Conservation (phyloP, 2,888 invertebrate species). For the Chalcis sispes region DNA sequence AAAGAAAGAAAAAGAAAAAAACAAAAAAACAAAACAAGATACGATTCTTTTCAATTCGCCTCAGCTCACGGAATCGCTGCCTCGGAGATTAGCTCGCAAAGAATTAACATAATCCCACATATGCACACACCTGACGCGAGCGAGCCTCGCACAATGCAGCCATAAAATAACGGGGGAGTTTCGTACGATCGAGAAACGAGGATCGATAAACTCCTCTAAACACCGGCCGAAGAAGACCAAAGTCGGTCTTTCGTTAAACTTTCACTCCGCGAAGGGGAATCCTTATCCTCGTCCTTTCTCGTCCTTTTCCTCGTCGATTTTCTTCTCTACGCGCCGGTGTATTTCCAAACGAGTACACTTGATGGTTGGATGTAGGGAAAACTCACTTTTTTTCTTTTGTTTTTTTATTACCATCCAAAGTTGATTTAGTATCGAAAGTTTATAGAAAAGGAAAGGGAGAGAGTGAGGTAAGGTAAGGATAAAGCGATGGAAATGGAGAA, state of each 20-base stretch:
- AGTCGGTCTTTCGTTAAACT: slow-evolving; percentile 16
- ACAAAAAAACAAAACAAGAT: slow-evolving; percentile 16
- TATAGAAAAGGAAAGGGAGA: neutral
- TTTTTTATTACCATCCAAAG: too few species aligned
- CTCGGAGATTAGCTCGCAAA: neutral
- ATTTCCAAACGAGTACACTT: slow-evolving; percentile 2
- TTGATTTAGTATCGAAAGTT: slow-evolving; percentile 53
- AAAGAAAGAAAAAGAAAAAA: too few species aligned
- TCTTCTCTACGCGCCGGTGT: neutral
- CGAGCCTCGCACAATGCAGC: slow-evolving; percentile 43
- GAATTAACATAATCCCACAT: slow-evolving; percentile 44
- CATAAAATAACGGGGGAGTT: slow-evolving; percentile 28
- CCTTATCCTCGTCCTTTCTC: slow-evolving; percentile 14
- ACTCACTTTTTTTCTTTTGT: too few species aligned
- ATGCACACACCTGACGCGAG: slow-evolving; percentile 31
- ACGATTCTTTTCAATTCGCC: slow-evolving; percentile 31
- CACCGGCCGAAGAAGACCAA: neutral
- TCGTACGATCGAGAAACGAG: neutral
- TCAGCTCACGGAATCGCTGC: too few species aligned
- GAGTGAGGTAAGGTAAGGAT: neutral
- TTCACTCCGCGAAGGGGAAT: slow-evolving; percentile 40
- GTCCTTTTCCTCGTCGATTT: slow-evolving; percentile 29
- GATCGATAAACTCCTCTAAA: slow-evolving; percentile 20
- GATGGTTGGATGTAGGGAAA: too few species aligned
- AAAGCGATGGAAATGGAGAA: neutral